Conservation (phyloP, 2,113 vertebrate species). For the Poecilia latipinna region DNA sequence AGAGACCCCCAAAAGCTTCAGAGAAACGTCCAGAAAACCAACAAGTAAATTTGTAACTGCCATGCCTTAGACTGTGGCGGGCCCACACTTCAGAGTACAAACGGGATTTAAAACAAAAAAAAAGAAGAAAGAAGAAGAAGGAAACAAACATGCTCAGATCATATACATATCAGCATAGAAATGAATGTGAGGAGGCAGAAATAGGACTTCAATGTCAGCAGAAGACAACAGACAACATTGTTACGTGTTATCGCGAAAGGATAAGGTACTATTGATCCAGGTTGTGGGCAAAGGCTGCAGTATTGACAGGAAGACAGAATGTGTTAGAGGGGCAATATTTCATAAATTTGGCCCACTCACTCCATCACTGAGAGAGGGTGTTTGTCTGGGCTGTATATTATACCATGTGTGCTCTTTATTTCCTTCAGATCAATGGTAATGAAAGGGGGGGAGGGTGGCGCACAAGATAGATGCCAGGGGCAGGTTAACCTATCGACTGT, state of each 20-base stretch:
- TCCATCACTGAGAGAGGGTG: slow-evolving; percentile 89
- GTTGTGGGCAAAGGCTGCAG: slow-evolving; percentile 91
- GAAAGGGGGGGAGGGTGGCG: slow-evolving; percentile 81
- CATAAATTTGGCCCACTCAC: slow-evolving; percentile 91
- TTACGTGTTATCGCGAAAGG: slow-evolving; percentile 93
- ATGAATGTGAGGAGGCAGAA: slow-evolving; percentile 77
- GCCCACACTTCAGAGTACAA: slow-evolving; percentile 10
- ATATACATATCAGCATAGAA: slow-evolving; percentile 46
- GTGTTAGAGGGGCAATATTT: slow-evolving; percentile 92
- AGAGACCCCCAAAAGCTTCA: slow-evolving; percentile 83
- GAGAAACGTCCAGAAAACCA: slow-evolving; percentile 82
- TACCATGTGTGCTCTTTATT: slow-evolving; percentile 92
- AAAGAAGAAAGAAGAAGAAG: neutral
- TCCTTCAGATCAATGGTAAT: slow-evolving; percentile 99
- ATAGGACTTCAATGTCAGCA: slow-evolving; percentile 78
- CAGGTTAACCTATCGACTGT: slow-evolving; percentile 82
- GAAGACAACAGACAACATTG: slow-evolving; percentile 81
- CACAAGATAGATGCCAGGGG: slow-evolving; percentile 90
- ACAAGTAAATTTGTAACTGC: slow-evolving; percentile 82
- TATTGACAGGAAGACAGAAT: slow-evolving; percentile 99
- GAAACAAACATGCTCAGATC: slow-evolving; percentile 21
- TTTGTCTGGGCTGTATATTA: slow-evolving; percentile 89
- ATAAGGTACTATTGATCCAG: slow-evolving; percentile 94
- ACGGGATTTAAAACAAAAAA: slow-evolving; percentile 35
- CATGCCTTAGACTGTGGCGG: slow-evolving; percentile 61